Evolutionary conservation across 2,888 invertebrate species (phyloP), one percentile per base, ranked within the genome.

Genomic region (Nipponacmea schrenckii): DNA sequence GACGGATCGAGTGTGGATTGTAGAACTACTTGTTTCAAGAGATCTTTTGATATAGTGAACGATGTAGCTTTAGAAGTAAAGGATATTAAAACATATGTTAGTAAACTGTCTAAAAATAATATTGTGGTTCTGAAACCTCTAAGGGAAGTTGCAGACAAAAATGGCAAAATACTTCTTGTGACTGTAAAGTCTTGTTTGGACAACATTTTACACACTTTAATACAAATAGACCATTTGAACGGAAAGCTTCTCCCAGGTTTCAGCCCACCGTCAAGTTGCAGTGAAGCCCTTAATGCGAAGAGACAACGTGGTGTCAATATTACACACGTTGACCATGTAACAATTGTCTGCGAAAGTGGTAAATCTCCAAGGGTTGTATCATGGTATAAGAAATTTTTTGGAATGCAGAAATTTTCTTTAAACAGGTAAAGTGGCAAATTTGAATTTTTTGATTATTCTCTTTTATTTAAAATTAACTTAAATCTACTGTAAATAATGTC

Each of bases 331-430:
- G 90, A 90, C 79, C 90, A 90, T 80, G 84, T 90, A 8, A 87
- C 90, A 8, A 84, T 87, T 73, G 89, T 87, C 0, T 87, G 87
- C 73, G 74, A 81, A 15, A 74, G 77, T 62, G 89, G 89, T 14
- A 80, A 87, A 69, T 86, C 88, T 4, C 71, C 80, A 63, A 71
- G 75, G 7, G 81, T 90, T 14, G 78, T 90, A 17, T 69, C 81
- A 0, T 90, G 90, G 90, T 90, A 90, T 75, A 86, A 89, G 69
- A 77, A 80, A 15, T 84, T 84, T 45, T 89, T 90, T 80, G 89
- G 89, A 48, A 90, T 90, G 90, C 83, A 85, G 75, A 80, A 89
- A 65, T 90, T 90, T 75, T 74, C 80, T 12, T 85, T 87, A 12
- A 87, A 86, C 77, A 86, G 85, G 90, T 89, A 82, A n/a, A n/a